Percentiles rank a stretch among this genome's conserved stretches.
phyloP scores from a whole-genome alignment of 2,888 invertebrate genomes.

The Octonoba sinensis region DNA sequence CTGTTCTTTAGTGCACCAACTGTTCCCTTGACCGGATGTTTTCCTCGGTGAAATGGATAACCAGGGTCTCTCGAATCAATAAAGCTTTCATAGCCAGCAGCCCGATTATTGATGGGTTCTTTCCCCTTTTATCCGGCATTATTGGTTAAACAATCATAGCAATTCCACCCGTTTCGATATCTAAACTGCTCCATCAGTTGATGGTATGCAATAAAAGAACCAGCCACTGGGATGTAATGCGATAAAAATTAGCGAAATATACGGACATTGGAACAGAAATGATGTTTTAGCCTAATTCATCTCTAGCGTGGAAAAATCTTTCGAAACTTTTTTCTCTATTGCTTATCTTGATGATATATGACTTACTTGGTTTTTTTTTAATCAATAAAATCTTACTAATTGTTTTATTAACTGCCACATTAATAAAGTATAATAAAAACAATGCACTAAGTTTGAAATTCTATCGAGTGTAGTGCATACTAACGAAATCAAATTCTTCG shows the following conservation, averaged over 20 bases:
- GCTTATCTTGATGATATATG: too few species aligned
- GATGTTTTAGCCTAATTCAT: background rate
- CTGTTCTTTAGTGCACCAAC: conserved; percentile 15
- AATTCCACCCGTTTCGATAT: conserved; percentile 53
- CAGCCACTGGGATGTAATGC: background rate
- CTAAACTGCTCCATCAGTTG: conserved; percentile 35
- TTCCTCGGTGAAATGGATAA: conserved; percentile 54
- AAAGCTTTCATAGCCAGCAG: conserved; percentile 63
- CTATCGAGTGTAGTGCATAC: too few species aligned
- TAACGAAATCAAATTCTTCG: too few species aligned
- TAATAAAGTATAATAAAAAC: too few species aligned
- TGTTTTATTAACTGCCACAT: too few species aligned
- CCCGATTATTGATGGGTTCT: conserved; percentile 62
- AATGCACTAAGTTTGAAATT: too few species aligned
- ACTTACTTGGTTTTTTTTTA: too few species aligned
- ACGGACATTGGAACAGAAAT: background rate
- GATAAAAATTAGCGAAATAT: background rate
- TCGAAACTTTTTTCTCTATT: too few species aligned
- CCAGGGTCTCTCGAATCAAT: conserved; percentile 52
- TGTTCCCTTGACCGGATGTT: conserved; percentile 56
- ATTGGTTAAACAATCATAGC: conserved; percentile 65
- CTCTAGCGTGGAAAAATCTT: too few species aligned
- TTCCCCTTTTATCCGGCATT: conserved; percentile 59
- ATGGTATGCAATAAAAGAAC: conserved; percentile 44
- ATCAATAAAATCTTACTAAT: too few species aligned